phyloP scores from a whole-genome alignment of 92 coral and sea anemone species.

The Paramuricea clavata region DNA sequence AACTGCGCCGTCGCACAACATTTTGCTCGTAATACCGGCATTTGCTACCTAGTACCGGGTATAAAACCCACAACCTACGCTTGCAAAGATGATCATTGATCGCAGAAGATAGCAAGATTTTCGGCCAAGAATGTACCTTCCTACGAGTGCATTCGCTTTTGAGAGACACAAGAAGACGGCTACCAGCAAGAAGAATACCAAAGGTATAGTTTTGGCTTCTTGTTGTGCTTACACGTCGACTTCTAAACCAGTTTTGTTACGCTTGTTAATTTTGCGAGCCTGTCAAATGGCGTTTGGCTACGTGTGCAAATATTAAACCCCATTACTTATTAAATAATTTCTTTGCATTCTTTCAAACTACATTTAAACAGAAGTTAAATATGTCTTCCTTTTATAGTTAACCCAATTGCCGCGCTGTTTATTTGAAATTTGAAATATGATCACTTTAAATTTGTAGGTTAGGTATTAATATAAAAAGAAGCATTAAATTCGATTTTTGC shows the following conservation, averaged over 20 bases:
- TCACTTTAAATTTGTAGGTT: neutral
- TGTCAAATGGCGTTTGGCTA: constrained; percentile 32
- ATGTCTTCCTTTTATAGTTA: neutral
- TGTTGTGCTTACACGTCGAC: neutral
- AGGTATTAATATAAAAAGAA: neutral
- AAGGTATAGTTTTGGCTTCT: constrained; percentile 8
- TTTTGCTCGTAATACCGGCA: neutral
- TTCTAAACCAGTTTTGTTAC: neutral
- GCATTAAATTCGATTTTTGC: neutral
- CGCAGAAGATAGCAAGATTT: constrained; percentile 5
- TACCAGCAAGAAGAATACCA: constrained; percentile 24
- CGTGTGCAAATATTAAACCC: neutral
- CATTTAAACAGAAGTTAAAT: neutral
- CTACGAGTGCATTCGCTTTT: constrained; percentile 36
- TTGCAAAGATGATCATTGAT: constrained; percentile 78
- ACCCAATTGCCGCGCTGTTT: neutral
- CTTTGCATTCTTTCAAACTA: neutral
- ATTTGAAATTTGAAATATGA: constrained; percentile 24
- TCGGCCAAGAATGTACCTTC: constrained; percentile 16
- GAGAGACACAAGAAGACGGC: neutral
- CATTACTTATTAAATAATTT: constrained; percentile 6
- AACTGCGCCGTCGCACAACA: neutral
- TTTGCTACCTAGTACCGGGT: neutral
- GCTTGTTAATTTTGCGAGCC: neutral
- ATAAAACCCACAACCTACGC: constrained; percentile 57